Evolutionary conservation across 2,113 vertebrate species (phyloP).

Genomic region (Pygoscelis adeliae): DNA sequence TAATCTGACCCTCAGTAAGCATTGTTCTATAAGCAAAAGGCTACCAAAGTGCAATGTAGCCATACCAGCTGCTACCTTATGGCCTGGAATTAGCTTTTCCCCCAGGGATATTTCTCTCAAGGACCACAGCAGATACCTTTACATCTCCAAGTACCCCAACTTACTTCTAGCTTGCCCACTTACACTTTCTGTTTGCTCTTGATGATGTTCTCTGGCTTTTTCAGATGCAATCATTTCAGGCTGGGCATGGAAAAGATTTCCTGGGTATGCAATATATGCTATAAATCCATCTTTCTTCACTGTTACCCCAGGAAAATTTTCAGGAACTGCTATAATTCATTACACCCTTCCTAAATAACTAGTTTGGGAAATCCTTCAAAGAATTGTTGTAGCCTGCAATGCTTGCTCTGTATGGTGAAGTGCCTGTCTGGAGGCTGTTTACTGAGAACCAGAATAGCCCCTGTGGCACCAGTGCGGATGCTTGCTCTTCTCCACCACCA

Average conservation of each 20-base stretch:
- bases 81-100: neutral
- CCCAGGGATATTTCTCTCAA: neutral
- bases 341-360: neutral
- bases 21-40: conserved; percentile 30
- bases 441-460: neutral
- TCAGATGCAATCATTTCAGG: neutral
- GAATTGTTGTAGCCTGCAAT: neutral
- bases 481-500: neutral
- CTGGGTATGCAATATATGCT: neutral
- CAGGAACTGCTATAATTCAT: neutral
- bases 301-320: neutral
- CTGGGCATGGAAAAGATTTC: neutral
- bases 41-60: neutral
- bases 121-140: neutral
- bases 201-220: neutral
- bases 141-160: neutral
- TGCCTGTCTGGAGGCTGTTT: neutral
- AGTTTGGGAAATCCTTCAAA: neutral
- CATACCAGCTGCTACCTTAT: conserved; percentile 10
- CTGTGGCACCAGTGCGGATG: neutral
- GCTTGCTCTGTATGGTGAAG: neutral
- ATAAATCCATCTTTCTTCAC: neutral
- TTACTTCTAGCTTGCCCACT: neutral
- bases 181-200: neutral
- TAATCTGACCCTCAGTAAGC: neutral